Conservation (phyloP, 2,113 vertebrate genomes). For the Benitochromis conjunctus region DNA sequence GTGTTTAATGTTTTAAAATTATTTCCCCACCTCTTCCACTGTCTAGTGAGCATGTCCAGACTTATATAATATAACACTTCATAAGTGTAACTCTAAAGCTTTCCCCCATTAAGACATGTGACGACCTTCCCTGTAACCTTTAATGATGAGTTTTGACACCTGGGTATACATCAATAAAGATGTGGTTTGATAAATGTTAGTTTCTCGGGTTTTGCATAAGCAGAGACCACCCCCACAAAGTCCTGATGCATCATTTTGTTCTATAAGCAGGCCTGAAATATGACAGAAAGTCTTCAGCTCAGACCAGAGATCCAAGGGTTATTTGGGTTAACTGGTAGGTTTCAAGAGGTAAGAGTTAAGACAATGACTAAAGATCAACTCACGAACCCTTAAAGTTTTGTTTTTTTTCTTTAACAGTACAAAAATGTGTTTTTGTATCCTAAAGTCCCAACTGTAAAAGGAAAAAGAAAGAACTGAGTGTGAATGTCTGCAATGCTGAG, state of each 20-base stretch:
- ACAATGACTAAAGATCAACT: not conserved
- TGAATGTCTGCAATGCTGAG: not conserved
- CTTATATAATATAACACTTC: not conserved
- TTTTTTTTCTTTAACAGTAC: not conserved
- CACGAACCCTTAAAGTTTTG: not conserved
- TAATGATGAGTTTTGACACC: not conserved
- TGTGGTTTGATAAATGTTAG: not conserved
- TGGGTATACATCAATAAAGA: not conserved
- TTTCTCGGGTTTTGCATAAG: not conserved
- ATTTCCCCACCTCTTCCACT: not conserved
- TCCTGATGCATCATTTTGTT: not conserved
- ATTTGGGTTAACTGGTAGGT: not conserved
- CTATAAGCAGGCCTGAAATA: not conserved
- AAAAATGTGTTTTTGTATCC: not conserved
- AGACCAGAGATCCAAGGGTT: too few species aligned
- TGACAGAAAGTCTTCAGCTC: not conserved
- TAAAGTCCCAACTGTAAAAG: not conserved
- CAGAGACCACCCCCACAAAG: not conserved
- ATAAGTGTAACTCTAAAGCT: not conserved
- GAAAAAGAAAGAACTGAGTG: not conserved
- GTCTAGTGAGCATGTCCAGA: not conserved
- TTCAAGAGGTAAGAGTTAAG: not conserved
- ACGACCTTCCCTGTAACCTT: not conserved
- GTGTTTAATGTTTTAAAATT: not conserved
- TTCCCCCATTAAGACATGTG: not conserved